Evolutionary conservation across 2,113 vertebrate species (phyloP).

Genomic region (Natator depressus): DNA sequence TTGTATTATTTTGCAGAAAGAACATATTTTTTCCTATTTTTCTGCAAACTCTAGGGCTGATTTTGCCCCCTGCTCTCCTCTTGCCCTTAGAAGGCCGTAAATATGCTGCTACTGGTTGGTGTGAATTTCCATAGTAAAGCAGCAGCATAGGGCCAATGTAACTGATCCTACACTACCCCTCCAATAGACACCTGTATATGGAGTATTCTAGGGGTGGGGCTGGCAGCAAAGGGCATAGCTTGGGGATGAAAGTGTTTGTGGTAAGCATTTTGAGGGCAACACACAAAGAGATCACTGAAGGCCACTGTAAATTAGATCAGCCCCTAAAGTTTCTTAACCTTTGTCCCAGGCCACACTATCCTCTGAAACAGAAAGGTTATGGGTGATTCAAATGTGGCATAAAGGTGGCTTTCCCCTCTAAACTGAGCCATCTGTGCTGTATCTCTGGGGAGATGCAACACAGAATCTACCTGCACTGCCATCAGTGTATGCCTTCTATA

Average conservation of each 20-base stretch:
- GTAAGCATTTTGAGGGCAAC: neutral
- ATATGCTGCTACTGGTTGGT: neutral
- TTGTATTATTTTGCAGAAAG: neutral
- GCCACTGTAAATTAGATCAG: neutral
- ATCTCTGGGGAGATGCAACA: neutral
- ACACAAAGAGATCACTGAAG: neutral
- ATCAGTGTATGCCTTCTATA: neutral
- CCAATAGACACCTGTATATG: neutral
- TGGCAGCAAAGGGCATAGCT: neutral
- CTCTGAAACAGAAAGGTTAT: neutral
- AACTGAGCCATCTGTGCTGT: neutral
- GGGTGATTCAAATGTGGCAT: neutral
- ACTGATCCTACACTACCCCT: neutral
- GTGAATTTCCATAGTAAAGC: neutral
- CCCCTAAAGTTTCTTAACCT: neutral
- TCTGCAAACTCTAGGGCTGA: neutral
- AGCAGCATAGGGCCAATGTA: neutral
- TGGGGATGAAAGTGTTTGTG: neutral
- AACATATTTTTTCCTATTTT: neutral
- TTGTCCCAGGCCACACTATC: neutral
- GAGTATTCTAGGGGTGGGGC: neutral
- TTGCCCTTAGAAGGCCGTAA: neutral
- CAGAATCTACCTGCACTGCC: neutral
- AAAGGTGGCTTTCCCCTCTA: neutral
- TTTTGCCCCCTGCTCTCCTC: neutral